Base-by-base conservation (phyloP, 2,888 invertebrate genomes). In the Hipparchia semele region DNA sequence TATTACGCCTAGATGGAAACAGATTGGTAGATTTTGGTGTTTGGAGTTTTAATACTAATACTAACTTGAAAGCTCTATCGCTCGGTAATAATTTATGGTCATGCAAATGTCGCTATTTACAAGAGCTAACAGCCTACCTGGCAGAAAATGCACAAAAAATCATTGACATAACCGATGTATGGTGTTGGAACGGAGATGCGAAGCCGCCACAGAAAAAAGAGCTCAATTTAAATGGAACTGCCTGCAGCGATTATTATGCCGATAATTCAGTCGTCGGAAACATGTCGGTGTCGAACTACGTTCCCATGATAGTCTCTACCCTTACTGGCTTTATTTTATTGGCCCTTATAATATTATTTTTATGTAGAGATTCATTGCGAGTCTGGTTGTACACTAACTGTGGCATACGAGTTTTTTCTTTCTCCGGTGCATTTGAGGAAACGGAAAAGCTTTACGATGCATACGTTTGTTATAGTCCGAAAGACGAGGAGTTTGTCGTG, bases 381-480 rank as follows among this genome's bases (percentile, higher is more conserved):
- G 96, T 98, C 80, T 98, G 98, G 98, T 94, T 98, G 13, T 98
- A 97, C 85, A 97, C 97, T 71, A 96, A 97, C 80, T 98, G 98
- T 91, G 98, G 98, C 1, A 96, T 98, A 59, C 94, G 98, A 79
- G 95, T 98, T 77, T 97, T 97, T 87, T 95, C 96, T 8, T 96
- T 96, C 71, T 94, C 95, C 2, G 95, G 96, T 60, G 94, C 95
- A 12, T 96, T 95, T 85, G 98, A 97, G 86, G 97, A 97, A 82
- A 95, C 96, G 76, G 97, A 98, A 83, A 97, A 98, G 83, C 94
- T 97, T 51, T 98, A 98, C 90, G 99, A 99, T 87, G 98, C 98
- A 66, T 99, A 98, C 87, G 97, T 99, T 12, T 96, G 98, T 83
- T 99, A 99, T 91, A 98, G 98, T 81, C 97, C 97, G 61, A 98